Evolutionary conservation across 2,797 vertebrate species (phyloP).

Genomic region (Orientallactaga sibirica): DNA sequence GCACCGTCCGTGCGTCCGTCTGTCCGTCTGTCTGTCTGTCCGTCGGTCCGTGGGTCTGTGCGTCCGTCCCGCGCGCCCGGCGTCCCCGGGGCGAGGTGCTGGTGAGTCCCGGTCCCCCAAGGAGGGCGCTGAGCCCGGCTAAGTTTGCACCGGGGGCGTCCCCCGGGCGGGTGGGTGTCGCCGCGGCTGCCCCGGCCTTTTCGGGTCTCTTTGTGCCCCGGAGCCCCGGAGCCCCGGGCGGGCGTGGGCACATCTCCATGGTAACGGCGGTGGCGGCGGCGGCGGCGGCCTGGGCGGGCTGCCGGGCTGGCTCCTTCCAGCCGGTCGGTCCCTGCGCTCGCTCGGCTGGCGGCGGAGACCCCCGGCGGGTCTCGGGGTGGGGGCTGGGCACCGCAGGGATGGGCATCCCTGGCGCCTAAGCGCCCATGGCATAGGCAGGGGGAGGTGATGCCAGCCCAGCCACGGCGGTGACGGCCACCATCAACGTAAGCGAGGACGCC

Average conservation of each 20-base stretch:
- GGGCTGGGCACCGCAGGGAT: constrained; percentile 5
- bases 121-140: constrained; percentile 21
- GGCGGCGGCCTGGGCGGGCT: neutral
- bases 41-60: neutral
- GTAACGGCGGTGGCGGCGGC: constrained; percentile 67
- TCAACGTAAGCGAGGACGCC: neutral
- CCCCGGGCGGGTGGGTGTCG: neutral
- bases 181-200: neutral
- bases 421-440: neutral
- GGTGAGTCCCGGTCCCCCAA: constrained; percentile 70
- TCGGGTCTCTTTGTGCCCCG: constrained; percentile 72
- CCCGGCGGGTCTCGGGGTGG: neutral
- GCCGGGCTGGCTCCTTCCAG: constrained; percentile 17
- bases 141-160: constrained; percentile 76
- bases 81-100: neutral
- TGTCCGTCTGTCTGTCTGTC: neutral
- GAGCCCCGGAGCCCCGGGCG: constrained; percentile 32
- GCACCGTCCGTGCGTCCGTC: neutral
- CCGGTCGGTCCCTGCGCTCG: neutral
- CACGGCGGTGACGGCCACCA: neutral
- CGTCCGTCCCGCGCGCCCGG: neutral
- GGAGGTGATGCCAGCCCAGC: neutral
- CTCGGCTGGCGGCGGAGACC: neutral
- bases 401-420: neutral
- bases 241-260: constrained; percentile 70